These are phyloP conservation scores for Acropora tenuis DNA, from an alignment of 64 coral and sea anemone species.

Conservation along the genomic window DNA sequence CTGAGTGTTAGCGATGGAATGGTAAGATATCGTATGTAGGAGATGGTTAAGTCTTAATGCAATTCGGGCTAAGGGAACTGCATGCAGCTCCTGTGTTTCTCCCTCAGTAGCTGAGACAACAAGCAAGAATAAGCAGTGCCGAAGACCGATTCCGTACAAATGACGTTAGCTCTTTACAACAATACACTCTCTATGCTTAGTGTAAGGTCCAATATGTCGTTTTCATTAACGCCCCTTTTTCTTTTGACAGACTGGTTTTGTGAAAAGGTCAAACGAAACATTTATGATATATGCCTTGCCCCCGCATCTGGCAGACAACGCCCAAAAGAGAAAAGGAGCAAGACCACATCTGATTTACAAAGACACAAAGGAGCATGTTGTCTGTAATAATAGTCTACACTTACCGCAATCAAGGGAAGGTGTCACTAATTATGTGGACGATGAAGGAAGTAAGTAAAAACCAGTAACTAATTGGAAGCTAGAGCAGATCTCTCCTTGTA, in stretches of 20 bases:
- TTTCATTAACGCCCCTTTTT: background rate
- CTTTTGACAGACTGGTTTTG: slow-evolving; percentile 32
- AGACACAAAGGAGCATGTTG: background rate
- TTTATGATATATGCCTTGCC: slow-evolving; percentile 45
- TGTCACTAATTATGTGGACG: background rate
- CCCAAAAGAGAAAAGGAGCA: background rate
- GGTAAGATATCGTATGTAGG: slow-evolving; percentile 15
- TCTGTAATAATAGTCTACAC: background rate
- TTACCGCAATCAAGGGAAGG: background rate
- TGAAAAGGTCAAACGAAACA: slow-evolving; percentile 32
- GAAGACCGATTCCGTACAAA: too few species aligned
- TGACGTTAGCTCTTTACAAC: too few species aligned
- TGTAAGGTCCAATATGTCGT: background rate
- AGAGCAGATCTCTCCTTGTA: too few species aligned
- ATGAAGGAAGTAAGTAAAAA: background rate
- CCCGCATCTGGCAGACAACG: slow-evolving; percentile 17
- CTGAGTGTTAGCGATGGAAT: slow-evolving; percentile 39
- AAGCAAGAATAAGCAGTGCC: too few species aligned
- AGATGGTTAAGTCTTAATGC: background rate
- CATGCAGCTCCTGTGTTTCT: too few species aligned
- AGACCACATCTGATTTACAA: slow-evolving; percentile 43
- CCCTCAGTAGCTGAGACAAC: too few species aligned
- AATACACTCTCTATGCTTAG: too few species aligned
- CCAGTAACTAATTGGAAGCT: too few species aligned
- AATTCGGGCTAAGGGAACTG: too few species aligned